Base-by-base conservation (phyloP, 2,888 invertebrate species). In the Thecocarcelia acutangulata region DNA sequence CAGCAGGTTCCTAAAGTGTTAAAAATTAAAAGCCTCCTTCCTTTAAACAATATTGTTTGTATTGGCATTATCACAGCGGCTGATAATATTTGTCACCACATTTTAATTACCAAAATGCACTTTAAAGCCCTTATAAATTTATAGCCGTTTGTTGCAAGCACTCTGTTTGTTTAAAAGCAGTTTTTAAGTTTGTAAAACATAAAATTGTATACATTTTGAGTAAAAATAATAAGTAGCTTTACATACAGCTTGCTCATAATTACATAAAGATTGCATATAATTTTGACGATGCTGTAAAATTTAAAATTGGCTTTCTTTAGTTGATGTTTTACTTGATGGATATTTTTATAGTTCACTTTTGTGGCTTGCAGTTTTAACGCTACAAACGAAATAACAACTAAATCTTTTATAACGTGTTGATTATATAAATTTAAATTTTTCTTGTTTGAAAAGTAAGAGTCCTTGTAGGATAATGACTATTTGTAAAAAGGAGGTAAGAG, bases 11-110 rank as follows among this genome's bases (percentile, higher is more conserved):
- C 66, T 66, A 75, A 52, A 50, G 69, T 58, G 80, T 70, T 75
- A 75, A 80, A 64, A 42, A 64, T 69, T 70, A 69, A 70, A 75
- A 64, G 54, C 6, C 37, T 74, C 64, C 44, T 76, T 69, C 58
- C 15, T 11, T 1, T 13, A 48, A 15, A 1, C 40, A 28, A 40
- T 17, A 52, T 15, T 28, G 42, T 24, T 64, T 54, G 63, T 17
- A n/a, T 28, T 48, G 9, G 40, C n/a, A 28, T 69, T 70, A 72
- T 66, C 66, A 37, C 42, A 42, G 50, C 24, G 37, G 33, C 63
- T 58, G 74, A 64, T 75, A 54, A 76, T 61, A 66, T 46, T 70
- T 80, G 80, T 80, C 80, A 80, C 64, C 80, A 72, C 59, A 66
- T 76, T 75, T 70, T 28, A 59, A 59, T 52, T 73, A 33, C 33